phyloP scores from a whole-genome alignment of 2,888 invertebrate genomes.

The Hirtodrosophila confusa region DNA sequence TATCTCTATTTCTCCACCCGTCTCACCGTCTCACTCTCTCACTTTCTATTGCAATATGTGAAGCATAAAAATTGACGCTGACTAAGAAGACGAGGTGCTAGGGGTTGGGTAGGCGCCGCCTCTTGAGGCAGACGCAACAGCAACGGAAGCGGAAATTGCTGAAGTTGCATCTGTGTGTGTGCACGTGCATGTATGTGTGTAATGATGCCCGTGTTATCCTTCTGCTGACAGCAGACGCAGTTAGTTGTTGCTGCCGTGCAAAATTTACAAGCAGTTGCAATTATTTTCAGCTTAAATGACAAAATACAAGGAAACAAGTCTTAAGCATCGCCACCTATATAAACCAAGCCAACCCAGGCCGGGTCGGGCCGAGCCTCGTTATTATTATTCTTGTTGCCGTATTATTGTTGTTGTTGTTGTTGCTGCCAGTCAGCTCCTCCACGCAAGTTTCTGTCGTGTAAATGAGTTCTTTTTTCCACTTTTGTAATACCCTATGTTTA shows the following conservation, averaged over 20 bases:
- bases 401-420: conserved; percentile 27
- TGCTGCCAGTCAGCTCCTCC: conserved; percentile 41
- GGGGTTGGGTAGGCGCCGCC: conserved; percentile 33
- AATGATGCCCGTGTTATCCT: conserved; percentile 70
- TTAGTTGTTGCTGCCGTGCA: conserved; percentile 47
- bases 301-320: conserved; percentile 82
- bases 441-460: conserved; percentile 49
- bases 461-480: conserved; percentile 51
- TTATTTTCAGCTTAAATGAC: conserved; percentile 84
- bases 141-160: conserved; percentile 78
- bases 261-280: conserved; percentile 81
- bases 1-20: conserved; percentile 6
- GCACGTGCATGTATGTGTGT: conserved; percentile 47
- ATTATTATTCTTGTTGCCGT: conserved; percentile 43
- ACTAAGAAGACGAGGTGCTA: conserved; percentile 39
- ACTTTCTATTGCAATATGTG: conserved; percentile 30
- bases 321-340: conserved; percentile 69
- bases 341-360: conserved; percentile 13
- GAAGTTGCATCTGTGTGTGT: conserved; percentile 63
- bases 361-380: conserved; percentile 34
- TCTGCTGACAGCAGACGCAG: conserved; percentile 60
- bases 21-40: neutral
- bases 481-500: conserved; percentile 4
- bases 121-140: conserved; percentile 63
- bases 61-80: conserved; percentile 51